A percentile compares a stretch with the other conserved stretches of the same genome.
Conservation (phyloP, 2,797 vertebrate species). For the Sebastes aleutianus region DNA sequence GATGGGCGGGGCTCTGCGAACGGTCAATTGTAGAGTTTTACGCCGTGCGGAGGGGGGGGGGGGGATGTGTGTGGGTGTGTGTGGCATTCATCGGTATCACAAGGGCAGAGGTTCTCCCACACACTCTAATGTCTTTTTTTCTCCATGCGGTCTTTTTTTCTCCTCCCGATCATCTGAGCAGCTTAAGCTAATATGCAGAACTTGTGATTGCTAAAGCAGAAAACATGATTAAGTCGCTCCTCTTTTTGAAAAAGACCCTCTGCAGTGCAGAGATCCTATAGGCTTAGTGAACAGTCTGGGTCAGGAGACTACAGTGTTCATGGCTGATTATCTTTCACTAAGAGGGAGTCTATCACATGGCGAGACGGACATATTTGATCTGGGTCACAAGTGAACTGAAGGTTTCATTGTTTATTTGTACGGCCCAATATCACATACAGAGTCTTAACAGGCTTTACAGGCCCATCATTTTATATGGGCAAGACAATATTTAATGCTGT, state of each 20-base stretch:
- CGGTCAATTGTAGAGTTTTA: not conserved
- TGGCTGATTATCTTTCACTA: slow-evolving; percentile 42
- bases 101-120: slow-evolving; percentile 37
- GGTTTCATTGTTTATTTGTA: slow-evolving; percentile 13
- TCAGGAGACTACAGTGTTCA: slow-evolving; percentile 50
- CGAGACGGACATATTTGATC: slow-evolving; percentile 26
- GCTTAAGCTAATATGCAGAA: slow-evolving; percentile 76
- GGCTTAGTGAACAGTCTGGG: slow-evolving; percentile 61
- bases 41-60: not conserved
- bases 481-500: not conserved
- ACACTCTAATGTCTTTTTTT: slow-evolving; percentile 24
- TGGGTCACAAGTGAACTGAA: slow-evolving; percentile 35
- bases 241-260: slow-evolving; percentile 55
- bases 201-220: slow-evolving; percentile 76
- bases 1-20: not conserved
- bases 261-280: slow-evolving; percentile 39
- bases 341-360: slow-evolving; percentile 19
- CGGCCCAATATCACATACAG: not conserved
- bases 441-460: not conserved
- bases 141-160: slow-evolving; percentile 3
- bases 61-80: not conserved
- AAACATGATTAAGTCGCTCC: slow-evolving; percentile 72
- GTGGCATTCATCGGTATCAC: slow-evolving; percentile 1
- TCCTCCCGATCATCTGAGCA: slow-evolving; percentile 53
- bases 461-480: not conserved